phyloP scores from a whole-genome alignment of 2,797 vertebrate species.

The Sparidentex hasta region DNA sequence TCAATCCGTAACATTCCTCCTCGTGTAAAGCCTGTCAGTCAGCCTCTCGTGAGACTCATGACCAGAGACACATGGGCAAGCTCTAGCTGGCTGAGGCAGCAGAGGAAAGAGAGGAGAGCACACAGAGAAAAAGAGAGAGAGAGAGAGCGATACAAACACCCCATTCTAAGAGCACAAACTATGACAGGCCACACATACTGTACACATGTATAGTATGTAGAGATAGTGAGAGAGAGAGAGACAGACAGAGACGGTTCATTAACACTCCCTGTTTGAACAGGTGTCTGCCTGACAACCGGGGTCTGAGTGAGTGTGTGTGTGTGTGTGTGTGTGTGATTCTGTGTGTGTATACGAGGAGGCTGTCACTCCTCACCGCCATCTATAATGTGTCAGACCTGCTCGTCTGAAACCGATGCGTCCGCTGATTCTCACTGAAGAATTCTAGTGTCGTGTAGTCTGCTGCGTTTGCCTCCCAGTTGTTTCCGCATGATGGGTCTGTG shows the following conservation, averaged over 20 bases:
- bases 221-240: conserved; percentile 27
- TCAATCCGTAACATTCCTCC: not conserved
- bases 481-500: no score
- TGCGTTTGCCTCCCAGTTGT: conserved; percentile 1
- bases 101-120: conserved; percentile 6
- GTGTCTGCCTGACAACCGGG: conserved; percentile 75
- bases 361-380: conserved; percentile 70
- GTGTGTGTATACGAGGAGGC: conserved; percentile 44
- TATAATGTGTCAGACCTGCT: conserved; percentile 53
- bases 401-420: conserved; percentile 34
- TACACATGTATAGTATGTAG: conserved; percentile 26
- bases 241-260: conserved; percentile 71
- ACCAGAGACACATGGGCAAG: conserved; percentile 44
- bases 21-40: conserved; percentile 7
- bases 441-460: conserved; percentile 4
- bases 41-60: conserved; percentile 32
- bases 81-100: conserved; percentile 53
- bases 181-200: conserved; percentile 46
- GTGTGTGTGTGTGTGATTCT: conserved; percentile 18
- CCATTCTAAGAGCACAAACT: conserved; percentile 22
- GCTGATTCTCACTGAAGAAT: conserved; percentile 10
- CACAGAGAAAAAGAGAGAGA: not conserved
- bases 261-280: conserved; percentile 85
- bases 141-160: not conserved
- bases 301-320: conserved; percentile 30